Conservation (phyloP, 2,797 vertebrate genomes). For the Paratrypauchen microcephalus region DNA sequence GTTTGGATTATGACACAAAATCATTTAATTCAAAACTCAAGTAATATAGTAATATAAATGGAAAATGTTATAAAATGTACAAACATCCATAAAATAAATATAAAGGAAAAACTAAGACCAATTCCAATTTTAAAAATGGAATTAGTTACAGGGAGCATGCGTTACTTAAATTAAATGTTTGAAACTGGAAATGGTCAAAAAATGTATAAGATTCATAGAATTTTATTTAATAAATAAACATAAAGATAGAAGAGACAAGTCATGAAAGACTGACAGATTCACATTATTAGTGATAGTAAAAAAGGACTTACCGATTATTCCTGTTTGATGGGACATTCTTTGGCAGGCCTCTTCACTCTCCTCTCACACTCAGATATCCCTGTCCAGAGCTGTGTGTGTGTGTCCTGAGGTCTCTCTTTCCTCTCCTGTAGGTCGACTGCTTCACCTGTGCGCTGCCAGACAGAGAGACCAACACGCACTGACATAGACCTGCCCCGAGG, state of each 20-base stretch:
- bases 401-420: slow-evolving; percentile 46
- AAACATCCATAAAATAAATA: background rate
- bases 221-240: background rate
- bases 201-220: background rate
- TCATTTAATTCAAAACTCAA: background rate
- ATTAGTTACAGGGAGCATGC: background rate
- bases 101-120: background rate
- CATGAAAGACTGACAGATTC: background rate
- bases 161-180: background rate
- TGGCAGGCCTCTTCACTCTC: slow-evolving; percentile 54
- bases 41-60: background rate
- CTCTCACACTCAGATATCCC: slow-evolving; percentile 43
- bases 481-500: slow-evolving; percentile 71
- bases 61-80: background rate
- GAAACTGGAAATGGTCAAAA: background rate
- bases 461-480: slow-evolving; percentile 61
- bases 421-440: slow-evolving; percentile 47
- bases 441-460: slow-evolving; percentile 55
- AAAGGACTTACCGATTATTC: slow-evolving; percentile 73
- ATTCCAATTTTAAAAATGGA: background rate
- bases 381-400: slow-evolving; percentile 49
- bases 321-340: slow-evolving; percentile 82
- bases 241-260: background rate
- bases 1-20: background rate
- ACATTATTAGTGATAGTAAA: background rate